Percentiles rank a stretch among this genome's conserved stretches.
phyloP scores from a whole-genome alignment of 1,140 invertebrate species.

The Ctenoplectra terminalis region DNA sequence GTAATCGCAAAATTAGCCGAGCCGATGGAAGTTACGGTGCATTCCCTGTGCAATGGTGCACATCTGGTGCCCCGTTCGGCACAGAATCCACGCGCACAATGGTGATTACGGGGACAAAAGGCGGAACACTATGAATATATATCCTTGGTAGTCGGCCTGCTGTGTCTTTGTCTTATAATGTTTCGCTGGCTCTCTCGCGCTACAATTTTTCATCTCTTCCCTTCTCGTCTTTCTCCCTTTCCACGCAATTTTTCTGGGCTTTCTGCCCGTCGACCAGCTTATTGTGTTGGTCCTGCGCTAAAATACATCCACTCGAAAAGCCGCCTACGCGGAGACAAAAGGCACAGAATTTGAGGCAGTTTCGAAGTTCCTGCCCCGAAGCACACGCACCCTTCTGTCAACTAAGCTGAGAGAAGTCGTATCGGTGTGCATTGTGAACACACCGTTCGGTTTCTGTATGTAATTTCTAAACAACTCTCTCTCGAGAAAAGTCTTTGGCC shows the following conservation, averaged over 20 bases:
- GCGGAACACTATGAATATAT: conserved; percentile 64
- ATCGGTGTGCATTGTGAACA: neutral
- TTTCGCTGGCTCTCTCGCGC: neutral
- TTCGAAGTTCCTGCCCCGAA: neutral
- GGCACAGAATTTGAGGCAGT: conserved; percentile 26
- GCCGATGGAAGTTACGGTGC: conserved; percentile 54
- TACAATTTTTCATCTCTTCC: conserved; percentile 28
- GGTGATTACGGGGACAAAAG: conserved; percentile 67
- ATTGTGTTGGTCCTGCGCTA: conserved; percentile 31
- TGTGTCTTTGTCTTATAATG: conserved; percentile 26
- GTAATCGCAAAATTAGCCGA: conserved; percentile 33
- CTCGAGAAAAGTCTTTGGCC: neutral
- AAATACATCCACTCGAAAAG: conserved; percentile 17
- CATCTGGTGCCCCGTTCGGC: conserved; percentile 60
- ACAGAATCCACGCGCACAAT: conserved; percentile 58
- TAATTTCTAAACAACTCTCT: conserved; percentile 22
- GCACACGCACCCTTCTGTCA: neutral
- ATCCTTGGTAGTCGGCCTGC: conserved; percentile 29
- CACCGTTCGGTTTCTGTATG: neutral
- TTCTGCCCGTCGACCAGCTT: conserved; percentile 43
- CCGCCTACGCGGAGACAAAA: conserved; percentile 23
- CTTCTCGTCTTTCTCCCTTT: neutral
- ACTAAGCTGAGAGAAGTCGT: neutral
- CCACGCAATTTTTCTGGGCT: conserved; percentile 45
- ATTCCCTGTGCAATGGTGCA: conserved; percentile 55